A percentile compares a stretch with the other conserved stretches of the same genome.
phyloP scores from a whole-genome alignment of 2,888 invertebrate genomes.

The Leptinotarsa tumamoca region DNA sequence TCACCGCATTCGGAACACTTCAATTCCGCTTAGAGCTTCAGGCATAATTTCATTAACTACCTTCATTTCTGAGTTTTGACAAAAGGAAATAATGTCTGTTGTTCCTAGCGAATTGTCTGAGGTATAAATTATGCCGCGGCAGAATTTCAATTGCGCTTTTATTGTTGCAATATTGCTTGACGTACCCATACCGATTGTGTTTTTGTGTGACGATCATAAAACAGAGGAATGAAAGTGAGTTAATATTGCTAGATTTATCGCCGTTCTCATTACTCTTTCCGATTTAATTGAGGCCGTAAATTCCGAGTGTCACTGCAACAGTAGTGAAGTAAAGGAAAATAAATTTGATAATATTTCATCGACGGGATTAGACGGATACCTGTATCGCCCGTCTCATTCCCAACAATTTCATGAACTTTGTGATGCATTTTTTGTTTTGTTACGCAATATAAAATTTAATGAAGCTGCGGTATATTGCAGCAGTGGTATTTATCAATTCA shows the following conservation, averaged over 20 bases:
- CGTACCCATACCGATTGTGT: conserved; percentile 14
- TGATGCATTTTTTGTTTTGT: conserved; percentile 11
- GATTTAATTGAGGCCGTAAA: conserved; percentile 42
- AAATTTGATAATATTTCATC: conserved; percentile 34
- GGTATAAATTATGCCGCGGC: conserved; percentile 13
- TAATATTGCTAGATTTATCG: conserved; percentile 40
- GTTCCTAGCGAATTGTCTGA: conserved; percentile 1
- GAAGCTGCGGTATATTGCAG: no score
- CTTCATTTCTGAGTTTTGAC: neutral
- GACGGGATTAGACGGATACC: conserved; percentile 18
- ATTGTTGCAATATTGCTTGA: conserved; percentile 16
- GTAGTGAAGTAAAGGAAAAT: conserved; percentile 28
- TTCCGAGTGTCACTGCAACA: conserved; percentile 29
- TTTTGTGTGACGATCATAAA: conserved; percentile 32
- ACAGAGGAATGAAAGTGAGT: conserved; percentile 37
- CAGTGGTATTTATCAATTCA: no score
- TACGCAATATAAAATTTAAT: neutral
- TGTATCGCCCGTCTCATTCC: conserved; percentile 16
- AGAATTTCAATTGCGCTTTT: conserved; percentile 9
- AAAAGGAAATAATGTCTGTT: conserved; percentile 10
- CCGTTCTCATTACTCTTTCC: conserved; percentile 39
- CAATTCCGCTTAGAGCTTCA: neutral
- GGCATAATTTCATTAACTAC: conserved; percentile 1
- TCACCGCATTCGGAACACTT: conserved; percentile 4
- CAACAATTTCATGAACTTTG: conserved; percentile 11